Evolutionary conservation across 2,888 invertebrate genomes (phyloP).

Genomic region (Amblyjoppa fuscipennis): DNA sequence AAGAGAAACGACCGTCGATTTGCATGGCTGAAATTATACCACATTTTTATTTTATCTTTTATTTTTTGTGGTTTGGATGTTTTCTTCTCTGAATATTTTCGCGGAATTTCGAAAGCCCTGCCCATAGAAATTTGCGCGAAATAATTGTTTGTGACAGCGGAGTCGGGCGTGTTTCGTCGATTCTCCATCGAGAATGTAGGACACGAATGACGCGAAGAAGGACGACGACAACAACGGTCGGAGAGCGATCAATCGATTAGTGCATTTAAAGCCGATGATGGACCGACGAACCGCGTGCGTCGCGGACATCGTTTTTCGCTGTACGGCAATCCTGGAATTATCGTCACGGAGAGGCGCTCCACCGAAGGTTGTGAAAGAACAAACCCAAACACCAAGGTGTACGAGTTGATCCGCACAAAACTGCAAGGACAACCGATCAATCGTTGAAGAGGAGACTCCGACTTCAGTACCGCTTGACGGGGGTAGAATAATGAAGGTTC

Average conservation of each 20-base stretch:
- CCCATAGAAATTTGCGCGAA: background rate
- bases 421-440: conserved; percentile 57
- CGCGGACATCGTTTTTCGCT: conserved; percentile 3
- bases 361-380: conserved; percentile 55
- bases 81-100: background rate
- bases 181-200: conserved; percentile 38
- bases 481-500: background rate
- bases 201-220: conserved; percentile 32
- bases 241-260: conserved; percentile 24
- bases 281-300: conserved; percentile 35
- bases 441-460: conserved; percentile 35
- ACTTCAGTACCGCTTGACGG: conserved; percentile 14
- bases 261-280: conserved; percentile 42
- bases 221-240: background rate
- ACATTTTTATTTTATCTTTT: background rate
- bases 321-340: conserved; percentile 51
- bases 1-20: background rate
- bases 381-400: conserved; percentile 16
- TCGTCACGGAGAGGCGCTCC: conserved; percentile 53
- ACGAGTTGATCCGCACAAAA: conserved; percentile 15
- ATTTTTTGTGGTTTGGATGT: background rate
- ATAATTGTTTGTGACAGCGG: conserved; percentile 4
- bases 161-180: background rate
- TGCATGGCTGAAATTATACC: background rate
- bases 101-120: background rate